Percentiles rank a stretch among this genome's conserved stretches.
These are phyloP conservation scores for Montifringilla adamsi DNA, from an alignment of 2,113 vertebrate species.

Conservation along the genomic window DNA sequence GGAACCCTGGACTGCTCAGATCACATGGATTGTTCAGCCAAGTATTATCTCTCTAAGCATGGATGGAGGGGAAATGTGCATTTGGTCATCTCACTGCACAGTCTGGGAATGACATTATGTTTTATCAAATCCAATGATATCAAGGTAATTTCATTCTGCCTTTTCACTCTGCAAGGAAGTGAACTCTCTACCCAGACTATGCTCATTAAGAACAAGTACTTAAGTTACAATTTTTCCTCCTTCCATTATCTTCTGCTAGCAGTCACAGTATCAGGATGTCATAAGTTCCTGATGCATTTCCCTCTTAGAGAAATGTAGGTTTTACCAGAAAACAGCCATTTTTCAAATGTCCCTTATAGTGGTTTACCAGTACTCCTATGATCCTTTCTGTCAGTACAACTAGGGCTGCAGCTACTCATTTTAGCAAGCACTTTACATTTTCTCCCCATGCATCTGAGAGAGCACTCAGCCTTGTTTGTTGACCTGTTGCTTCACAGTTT, in stretches of 20 bases:
- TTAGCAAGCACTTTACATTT: neutral
- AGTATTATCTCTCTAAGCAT: neutral
- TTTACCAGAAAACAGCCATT: neutral
- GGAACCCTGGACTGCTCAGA: neutral
- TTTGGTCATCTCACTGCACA: neutral
- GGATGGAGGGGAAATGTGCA: neutral
- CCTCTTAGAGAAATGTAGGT: neutral
- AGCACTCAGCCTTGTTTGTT: neutral
- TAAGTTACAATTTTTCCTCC: neutral
- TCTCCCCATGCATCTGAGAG: neutral
- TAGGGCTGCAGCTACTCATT: neutral
- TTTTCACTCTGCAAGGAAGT: neutral
- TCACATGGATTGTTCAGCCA: fast-evolving
- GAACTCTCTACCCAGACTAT: neutral
- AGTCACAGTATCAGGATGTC: neutral
- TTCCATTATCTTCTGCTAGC: neutral
- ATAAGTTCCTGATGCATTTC: neutral
- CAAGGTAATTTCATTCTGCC: neutral
- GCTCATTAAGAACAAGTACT: neutral
- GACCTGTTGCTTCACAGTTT: neutral
- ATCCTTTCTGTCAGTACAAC: neutral
- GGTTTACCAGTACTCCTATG: neutral
- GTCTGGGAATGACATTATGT: neutral
- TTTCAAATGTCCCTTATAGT: neutral
- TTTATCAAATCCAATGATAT: neutral